A percentile compares a stretch with the other conserved stretches of the same genome.
Conservation (phyloP, 2,797 vertebrate genomes). For the Cyclura pinguis region DNA sequence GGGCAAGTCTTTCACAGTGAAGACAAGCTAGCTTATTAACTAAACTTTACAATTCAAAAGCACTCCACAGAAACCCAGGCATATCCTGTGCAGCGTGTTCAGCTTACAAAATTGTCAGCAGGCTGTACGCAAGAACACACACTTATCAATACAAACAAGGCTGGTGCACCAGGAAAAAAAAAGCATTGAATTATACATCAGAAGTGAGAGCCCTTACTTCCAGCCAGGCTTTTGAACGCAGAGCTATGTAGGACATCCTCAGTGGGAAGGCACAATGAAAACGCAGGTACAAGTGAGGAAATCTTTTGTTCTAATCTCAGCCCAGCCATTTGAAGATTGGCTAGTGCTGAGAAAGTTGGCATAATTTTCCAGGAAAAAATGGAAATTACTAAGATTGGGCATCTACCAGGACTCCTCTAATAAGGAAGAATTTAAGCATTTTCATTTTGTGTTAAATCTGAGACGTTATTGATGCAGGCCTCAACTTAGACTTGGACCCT, state of each 20-base stretch:
- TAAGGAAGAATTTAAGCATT: background rate
- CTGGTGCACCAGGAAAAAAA: constrained; percentile 45
- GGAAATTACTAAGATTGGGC: accelerated
- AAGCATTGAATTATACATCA: constrained; percentile 70
- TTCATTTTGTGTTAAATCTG: background rate
- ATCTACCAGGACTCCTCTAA: background rate
- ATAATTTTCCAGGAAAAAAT: accelerated
- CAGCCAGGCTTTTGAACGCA: constrained; percentile 51
- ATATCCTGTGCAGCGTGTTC: constrained; percentile 22
- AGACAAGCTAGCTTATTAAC: constrained; percentile 61
- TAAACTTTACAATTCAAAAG: constrained; percentile 44
- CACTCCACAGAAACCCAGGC: constrained; percentile 57
- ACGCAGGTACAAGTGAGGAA: constrained; percentile 16
- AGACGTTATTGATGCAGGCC: background rate
- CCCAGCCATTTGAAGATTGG: background rate
- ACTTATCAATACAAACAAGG: constrained; percentile 69
- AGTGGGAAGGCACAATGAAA: constrained; percentile 40
- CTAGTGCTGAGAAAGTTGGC: accelerated
- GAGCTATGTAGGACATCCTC: constrained; percentile 22
- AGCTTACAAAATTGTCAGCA: constrained; percentile 34
- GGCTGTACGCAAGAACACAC: constrained; percentile 53
- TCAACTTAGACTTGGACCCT: background rate
- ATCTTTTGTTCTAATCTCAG: background rate
- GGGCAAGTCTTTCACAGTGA: constrained; percentile 35
- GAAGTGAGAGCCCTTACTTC: constrained; percentile 52